phyloP scores from a whole-genome alignment of 2,113 vertebrate species.

The Puma concolor region DNA sequence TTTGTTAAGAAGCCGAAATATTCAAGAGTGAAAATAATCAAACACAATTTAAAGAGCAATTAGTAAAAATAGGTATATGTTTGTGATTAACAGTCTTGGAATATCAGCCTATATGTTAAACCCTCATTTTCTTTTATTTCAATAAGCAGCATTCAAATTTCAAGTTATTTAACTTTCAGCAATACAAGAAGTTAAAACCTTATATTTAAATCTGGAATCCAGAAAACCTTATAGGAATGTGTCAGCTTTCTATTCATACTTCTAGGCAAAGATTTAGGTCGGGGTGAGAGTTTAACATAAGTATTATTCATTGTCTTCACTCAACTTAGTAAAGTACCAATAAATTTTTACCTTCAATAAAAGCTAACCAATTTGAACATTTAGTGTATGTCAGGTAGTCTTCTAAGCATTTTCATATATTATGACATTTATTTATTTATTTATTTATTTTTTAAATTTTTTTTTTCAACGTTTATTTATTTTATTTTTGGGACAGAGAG shows the following conservation, averaged over 20 bases:
- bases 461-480: too few relatives aligned
- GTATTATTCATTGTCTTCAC: neutral
- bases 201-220: constrained; percentile 11
- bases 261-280: neutral
- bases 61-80: neutral
- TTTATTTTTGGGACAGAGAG: too few relatives aligned
- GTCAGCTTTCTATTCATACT: neutral
- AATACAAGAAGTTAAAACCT: neutral
- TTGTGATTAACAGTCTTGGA: constrained; percentile 9
- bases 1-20: constrained; percentile 2
- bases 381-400: neutral
- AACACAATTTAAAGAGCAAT: neutral
- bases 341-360: constrained; percentile 1
- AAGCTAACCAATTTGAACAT: neutral
- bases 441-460: too few relatives aligned
- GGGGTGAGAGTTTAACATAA: neutral
- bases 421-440: neutral
- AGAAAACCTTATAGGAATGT: neutral
- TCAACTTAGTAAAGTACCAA: neutral
- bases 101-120: constrained; percentile 7
- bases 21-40: neutral
- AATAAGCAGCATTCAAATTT: neutral
- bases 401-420: neutral
- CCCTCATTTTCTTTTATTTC: neutral
- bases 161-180: neutral